Percentiles rank a stretch among this genome's conserved stretches.
These are phyloP conservation scores for Oscheius sp. DNA, from an alignment of 2,888 invertebrate species.

Conservation along the genomic window DNA sequence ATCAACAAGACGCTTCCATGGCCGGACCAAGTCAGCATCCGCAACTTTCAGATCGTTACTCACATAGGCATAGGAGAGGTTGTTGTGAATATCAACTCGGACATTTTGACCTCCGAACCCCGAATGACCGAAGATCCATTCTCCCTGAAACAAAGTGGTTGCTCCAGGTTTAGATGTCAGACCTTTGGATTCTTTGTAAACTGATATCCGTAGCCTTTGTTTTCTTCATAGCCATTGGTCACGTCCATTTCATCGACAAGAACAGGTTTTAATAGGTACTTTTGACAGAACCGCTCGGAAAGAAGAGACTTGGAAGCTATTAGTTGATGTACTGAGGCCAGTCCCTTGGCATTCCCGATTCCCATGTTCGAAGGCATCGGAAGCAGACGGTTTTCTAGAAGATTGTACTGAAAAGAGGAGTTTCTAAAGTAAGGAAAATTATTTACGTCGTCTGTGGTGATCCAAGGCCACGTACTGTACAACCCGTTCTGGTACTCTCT, in stretches of 20 bases:
- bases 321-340: constrained; percentile 56
- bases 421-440: neutral
- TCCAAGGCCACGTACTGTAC: constrained; percentile 57
- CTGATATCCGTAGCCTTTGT: constrained; percentile 62
- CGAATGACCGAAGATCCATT: constrained; percentile 65
- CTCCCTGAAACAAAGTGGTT: constrained; percentile 45
- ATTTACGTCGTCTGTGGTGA: constrained; percentile 57
- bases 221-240: constrained; percentile 59
- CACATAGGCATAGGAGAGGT: constrained; percentile 57
- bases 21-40: constrained; percentile 55
- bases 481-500: constrained; percentile 54
- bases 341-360: constrained; percentile 53
- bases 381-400: constrained; percentile 53
- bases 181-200: constrained; percentile 58
- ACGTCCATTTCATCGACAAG: constrained; percentile 56
- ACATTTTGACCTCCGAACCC: constrained; percentile 66
- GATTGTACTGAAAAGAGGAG: constrained; percentile 56
- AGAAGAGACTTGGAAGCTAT: constrained; percentile 42
- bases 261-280: constrained; percentile 44
- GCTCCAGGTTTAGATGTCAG: neutral
- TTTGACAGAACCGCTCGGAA: constrained; percentile 37
- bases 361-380: constrained; percentile 67
- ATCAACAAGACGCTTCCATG: constrained; percentile 47
- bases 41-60: constrained; percentile 62
- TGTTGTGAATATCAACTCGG: constrained; percentile 53